A percentile compares a stretch with the other conserved stretches of the same genome.
Evolutionary conservation across 2,113 vertebrate species (phyloP).

Genomic region (Cavia porcellus): DNA sequence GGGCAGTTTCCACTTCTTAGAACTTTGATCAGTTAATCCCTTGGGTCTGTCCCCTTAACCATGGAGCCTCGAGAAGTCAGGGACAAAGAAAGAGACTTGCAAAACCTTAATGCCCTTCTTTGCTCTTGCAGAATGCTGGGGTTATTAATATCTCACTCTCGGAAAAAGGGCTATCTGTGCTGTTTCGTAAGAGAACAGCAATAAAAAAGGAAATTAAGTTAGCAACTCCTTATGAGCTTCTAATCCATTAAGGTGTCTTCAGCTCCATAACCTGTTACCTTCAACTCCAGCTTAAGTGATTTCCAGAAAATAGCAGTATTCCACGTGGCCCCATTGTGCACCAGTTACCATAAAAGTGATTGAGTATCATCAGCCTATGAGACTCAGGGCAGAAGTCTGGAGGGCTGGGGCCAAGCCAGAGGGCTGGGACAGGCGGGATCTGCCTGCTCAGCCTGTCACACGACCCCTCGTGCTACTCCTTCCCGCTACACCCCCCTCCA

Average conservation of each 20-base stretch:
- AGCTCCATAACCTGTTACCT: slow-evolving; percentile 69
- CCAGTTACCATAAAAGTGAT: neutral
- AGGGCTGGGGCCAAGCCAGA: neutral
- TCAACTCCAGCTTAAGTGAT: slow-evolving; percentile 50
- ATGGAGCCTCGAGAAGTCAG: slow-evolving; percentile 70
- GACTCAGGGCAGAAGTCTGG: neutral
- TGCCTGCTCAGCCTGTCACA: neutral
- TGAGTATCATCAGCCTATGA: slow-evolving; percentile 5
- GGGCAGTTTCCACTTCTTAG: slow-evolving; percentile 51
- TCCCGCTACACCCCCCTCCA: neutral
- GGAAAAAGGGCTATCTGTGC: slow-evolving; percentile 38
- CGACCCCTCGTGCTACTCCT: neutral
- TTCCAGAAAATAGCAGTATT: slow-evolving; percentile 55
- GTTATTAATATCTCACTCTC: slow-evolving; percentile 69
- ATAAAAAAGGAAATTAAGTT: slow-evolving; percentile 82
- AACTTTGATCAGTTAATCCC: slow-evolving; percentile 67
- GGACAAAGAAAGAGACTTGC: slow-evolving; percentile 73
- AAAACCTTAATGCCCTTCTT: slow-evolving; percentile 75
- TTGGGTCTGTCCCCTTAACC: slow-evolving; percentile 12
- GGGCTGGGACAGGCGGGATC: neutral
- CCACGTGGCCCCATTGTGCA: neutral
- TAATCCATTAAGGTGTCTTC: slow-evolving; percentile 71
- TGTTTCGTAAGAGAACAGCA: slow-evolving; percentile 74
- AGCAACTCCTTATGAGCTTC: slow-evolving; percentile 52
- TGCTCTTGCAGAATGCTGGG: slow-evolving; percentile 64